phyloP scores from a whole-genome alignment of 2,888 invertebrate species.

The Hirtodrosophila confusa region DNA sequence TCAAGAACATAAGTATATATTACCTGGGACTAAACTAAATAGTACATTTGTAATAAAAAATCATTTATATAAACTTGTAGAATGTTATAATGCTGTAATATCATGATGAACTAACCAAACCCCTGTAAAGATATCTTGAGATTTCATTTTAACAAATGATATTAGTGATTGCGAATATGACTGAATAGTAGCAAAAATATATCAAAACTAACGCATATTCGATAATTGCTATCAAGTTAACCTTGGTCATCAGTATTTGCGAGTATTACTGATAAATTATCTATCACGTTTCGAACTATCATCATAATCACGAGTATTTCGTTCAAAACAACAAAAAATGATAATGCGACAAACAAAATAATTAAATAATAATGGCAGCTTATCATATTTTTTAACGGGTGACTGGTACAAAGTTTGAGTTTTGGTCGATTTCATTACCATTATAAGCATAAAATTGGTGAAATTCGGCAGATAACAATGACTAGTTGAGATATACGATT shows the following conservation, averaged over 20 bases:
- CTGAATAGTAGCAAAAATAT: not conserved
- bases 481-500: too few species aligned
- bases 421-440: conserved; percentile 8
- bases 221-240: conserved; percentile 16
- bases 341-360: conserved; percentile 9
- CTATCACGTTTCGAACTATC: conserved; percentile 4
- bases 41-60: too few species aligned
- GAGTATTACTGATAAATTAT: conserved; percentile 30
- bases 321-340: not conserved
- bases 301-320: conserved; percentile 2
- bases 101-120: too few species aligned
- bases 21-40: too few species aligned
- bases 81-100: too few species aligned
- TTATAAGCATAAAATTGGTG: conserved; percentile 3
- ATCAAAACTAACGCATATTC: conserved; percentile 5
- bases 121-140: too few species aligned
- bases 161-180: too few species aligned
- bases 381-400: conserved; percentile 33
- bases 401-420: conserved; percentile 31
- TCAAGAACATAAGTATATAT: too few species aligned
- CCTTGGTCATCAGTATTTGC: conserved; percentile 6
- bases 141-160: too few species aligned
- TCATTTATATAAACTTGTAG: too few species aligned
- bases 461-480: conserved; percentile 6
- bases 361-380: conserved; percentile 6